Conservation (phyloP, 2,888 invertebrate species). For the Andrena bucephala region DNA sequence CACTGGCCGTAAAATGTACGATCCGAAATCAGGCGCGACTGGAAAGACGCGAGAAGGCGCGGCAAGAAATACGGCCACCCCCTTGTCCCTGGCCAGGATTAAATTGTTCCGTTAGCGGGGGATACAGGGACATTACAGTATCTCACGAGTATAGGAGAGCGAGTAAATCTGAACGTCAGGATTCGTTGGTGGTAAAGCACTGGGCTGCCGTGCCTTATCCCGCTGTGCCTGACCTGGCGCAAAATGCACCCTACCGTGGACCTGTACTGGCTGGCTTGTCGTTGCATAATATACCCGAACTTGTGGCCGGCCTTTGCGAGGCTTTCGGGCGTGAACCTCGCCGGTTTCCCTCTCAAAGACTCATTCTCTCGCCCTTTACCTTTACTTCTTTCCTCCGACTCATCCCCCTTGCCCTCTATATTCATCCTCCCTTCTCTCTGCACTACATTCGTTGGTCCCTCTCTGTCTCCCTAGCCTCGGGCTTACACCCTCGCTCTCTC, state of each 20-base stretch:
- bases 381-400: slow-evolving; percentile 10
- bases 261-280: slow-evolving; percentile 28
- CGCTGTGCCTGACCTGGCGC: slow-evolving; percentile 12
- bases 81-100: slow-evolving; percentile 39
- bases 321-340: slow-evolving; percentile 61
- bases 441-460: neutral
- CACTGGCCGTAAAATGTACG: neutral
- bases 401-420: neutral
- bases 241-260: slow-evolving; percentile 48
- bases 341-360: slow-evolving; percentile 6
- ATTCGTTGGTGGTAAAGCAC: slow-evolving; percentile 47
- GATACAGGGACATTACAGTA: slow-evolving; percentile 45
- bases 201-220: slow-evolving; percentile 31
- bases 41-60: neutral
- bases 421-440: slow-evolving; percentile 1
- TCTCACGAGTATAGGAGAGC: slow-evolving; percentile 28
- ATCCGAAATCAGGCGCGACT: slow-evolving; percentile 21
- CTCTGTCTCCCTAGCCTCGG: neutral
- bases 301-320: slow-evolving; percentile 66
- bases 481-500: neutral
- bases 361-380: slow-evolving; percentile 28
- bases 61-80: slow-evolving; percentile 35
- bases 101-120: slow-evolving; percentile 49
- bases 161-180: slow-evolving; percentile 61
- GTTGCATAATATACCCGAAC: slow-evolving; percentile 72